Conservation (phyloP, 1,140 invertebrate species). For the Vollenhovia emeryi region DNA sequence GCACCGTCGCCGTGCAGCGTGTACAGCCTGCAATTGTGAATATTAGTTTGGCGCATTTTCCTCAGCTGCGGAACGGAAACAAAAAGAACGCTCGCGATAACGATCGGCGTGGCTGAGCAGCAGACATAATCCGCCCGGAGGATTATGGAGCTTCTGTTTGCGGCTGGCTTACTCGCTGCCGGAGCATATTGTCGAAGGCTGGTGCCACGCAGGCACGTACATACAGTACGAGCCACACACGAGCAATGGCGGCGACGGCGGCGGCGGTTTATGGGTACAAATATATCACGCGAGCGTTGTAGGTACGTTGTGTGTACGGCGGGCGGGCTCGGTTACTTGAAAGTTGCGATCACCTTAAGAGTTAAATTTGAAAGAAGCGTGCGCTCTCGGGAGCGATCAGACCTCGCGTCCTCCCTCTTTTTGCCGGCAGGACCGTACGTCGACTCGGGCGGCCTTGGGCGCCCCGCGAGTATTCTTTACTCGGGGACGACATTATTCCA, state of each 20-base stretch:
- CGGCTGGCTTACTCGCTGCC: background rate
- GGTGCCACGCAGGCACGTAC: background rate
- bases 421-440: background rate
- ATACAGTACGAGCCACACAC: background rate
- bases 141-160: constrained; percentile 9
- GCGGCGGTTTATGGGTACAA: background rate
- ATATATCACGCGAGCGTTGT: constrained; percentile 10
- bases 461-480: background rate
- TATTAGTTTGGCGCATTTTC: background rate
- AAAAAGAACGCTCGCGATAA: background rate
- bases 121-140: background rate
- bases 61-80: too few relatives aligned
- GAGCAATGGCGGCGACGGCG: background rate
- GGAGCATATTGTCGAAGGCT: background rate
- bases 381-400: constrained; percentile 23
- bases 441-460: background rate
- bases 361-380: constrained; percentile 52
- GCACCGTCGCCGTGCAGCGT: background rate
- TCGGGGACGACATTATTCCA: background rate
- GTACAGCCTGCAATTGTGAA: background rate
- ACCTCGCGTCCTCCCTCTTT: constrained; percentile 18
- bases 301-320: background rate
- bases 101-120: background rate
- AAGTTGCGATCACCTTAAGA: constrained; percentile 31
- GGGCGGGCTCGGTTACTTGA: background rate